Percentiles rank a stretch among this genome's conserved stretches.
These are phyloP conservation scores for Catonia carolina DNA, from an alignment of 2,888 invertebrate genomes.

Conservation along the genomic window DNA sequence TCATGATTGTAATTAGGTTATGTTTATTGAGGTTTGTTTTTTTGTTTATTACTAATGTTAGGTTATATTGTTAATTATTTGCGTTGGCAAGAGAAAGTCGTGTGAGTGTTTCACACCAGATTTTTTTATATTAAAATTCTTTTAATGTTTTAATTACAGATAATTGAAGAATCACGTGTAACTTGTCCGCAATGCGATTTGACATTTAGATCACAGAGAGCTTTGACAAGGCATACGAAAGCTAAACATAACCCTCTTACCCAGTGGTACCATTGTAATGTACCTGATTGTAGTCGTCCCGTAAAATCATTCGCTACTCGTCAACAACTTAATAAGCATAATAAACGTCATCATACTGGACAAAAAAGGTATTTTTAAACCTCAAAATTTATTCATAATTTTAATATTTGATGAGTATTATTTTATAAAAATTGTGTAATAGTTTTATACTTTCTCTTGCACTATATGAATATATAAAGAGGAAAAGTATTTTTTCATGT, in stretches of 20 bases:
- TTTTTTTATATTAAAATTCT: no score
- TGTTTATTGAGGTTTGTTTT: no score
- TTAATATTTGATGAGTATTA: background rate
- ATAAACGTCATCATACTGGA: conserved; percentile 2
- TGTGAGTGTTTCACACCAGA: no score
- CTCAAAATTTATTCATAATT: background rate
- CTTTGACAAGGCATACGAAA: conserved; percentile 41
- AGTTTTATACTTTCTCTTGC: no score
- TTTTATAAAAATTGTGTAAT: background rate
- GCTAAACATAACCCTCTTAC: conserved; percentile 38
- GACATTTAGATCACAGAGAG: conserved; percentile 38
- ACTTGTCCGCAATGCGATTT: conserved; percentile 40
- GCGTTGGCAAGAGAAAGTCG: no score
- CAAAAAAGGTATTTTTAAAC: background rate
- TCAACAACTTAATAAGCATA: conserved; percentile 2
- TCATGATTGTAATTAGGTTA: no score
- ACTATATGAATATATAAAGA: no score
- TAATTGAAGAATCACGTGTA: conserved; percentile 3
- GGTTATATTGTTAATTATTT: no score
- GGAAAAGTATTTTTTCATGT: no score
- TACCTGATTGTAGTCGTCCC: conserved; percentile 1
- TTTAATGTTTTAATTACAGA: no score
- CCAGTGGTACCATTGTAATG: background rate
- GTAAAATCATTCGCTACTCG: background rate
- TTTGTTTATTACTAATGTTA: no score